Percentiles rank a stretch among this genome's conserved stretches.
Evolutionary conservation across 2,888 invertebrate genomes (phyloP).

Genomic region (Drosophila niveifrons): DNA sequence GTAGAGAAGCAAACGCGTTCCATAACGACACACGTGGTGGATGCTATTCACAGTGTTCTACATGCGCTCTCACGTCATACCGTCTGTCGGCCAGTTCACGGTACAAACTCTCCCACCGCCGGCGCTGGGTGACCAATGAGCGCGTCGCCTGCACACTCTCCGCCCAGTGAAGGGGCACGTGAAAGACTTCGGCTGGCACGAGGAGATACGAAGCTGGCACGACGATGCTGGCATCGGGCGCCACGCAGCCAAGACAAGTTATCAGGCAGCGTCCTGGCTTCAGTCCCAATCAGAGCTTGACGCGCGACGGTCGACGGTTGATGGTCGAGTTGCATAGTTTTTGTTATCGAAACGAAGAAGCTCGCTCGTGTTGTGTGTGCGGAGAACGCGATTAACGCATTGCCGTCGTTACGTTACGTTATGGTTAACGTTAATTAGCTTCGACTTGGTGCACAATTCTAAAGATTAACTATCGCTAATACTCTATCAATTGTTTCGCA

Average conservation of each 20-base stretch:
- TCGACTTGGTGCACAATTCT: slow-evolving; percentile 5
- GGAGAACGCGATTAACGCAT: slow-evolving; percentile 24
- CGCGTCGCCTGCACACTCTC: slow-evolving; percentile 52
- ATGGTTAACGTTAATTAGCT: slow-evolving; percentile 35
- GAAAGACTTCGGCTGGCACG: slow-evolving; percentile 46
- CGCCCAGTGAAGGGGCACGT: slow-evolving; percentile 44
- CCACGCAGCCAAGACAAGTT: slow-evolving; percentile 38
- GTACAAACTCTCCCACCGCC: slow-evolving; percentile 49
- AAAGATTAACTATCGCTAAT: slow-evolving; percentile 8
- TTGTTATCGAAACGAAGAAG: slow-evolving; percentile 23
- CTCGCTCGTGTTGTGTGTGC: slow-evolving; percentile 15
- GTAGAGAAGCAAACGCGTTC: slow-evolving; percentile 14
- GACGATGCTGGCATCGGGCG: slow-evolving; percentile 28
- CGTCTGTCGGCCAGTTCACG: slow-evolving; percentile 21
- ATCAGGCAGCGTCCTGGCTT: slow-evolving; percentile 63
- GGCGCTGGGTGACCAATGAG: slow-evolving; percentile 68
- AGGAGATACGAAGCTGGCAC: slow-evolving; percentile 27
- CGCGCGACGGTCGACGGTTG: slow-evolving; percentile 64
- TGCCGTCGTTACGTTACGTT: slow-evolving; percentile 47
- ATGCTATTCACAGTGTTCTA: slow-evolving; percentile 49
- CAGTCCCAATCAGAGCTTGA: slow-evolving; percentile 82
- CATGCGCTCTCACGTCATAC: slow-evolving; percentile 4
- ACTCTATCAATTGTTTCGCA: slow-evolving; percentile 16
- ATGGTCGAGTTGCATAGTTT: slow-evolving; percentile 19
- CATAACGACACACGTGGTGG: slow-evolving; percentile 79